A percentile compares a stretch with the other conserved stretches of the same genome.
phyloP scores from a whole-genome alignment of 2,888 invertebrate genomes.

The Oeneis ivallda region DNA sequence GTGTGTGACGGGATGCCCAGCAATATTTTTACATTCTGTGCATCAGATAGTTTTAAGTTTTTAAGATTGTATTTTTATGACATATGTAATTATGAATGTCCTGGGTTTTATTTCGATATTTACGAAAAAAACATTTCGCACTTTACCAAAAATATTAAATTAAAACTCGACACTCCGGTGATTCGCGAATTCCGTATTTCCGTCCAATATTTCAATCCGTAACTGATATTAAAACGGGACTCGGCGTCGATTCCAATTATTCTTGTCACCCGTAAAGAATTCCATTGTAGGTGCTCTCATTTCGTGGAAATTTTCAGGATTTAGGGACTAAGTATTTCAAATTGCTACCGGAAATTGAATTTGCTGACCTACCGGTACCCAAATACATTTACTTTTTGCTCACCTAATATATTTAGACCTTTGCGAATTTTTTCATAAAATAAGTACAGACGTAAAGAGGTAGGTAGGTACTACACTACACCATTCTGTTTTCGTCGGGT shows the following conservation, averaged over 20 bases:
- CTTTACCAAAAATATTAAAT: slow-evolving; percentile 12
- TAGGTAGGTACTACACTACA: too few relatives aligned
- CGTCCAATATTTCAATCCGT: slow-evolving; percentile 29
- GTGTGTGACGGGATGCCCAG: too few relatives aligned
- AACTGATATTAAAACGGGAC: slow-evolving; percentile 33
- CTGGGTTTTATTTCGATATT: neutral
- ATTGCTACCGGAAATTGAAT: neutral
- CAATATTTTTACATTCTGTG: too few relatives aligned
- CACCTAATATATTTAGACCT: neutral
- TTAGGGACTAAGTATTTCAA: neutral
- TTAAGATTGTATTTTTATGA: too few relatives aligned
- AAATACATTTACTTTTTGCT: neutral
- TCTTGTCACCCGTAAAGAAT: slow-evolving; percentile 25
- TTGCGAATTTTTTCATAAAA: too few relatives aligned
- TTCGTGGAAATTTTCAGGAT: slow-evolving; percentile 14
- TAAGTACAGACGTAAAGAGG: too few relatives aligned
- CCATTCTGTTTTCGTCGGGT: too few relatives aligned
- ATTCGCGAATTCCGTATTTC: slow-evolving; percentile 5
- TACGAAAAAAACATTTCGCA: neutral
- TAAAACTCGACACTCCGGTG: slow-evolving; percentile 5
- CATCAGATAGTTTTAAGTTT: too few relatives aligned
- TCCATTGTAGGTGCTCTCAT: slow-evolving; percentile 3
- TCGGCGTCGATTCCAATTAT: slow-evolving; percentile 31
- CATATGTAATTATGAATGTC: too few relatives aligned
- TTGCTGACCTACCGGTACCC: neutral